These are phyloP conservation scores for Flabesymbios commensalis DNA, from an alignment of 2,888 invertebrate genomes.

Conservation along the genomic window DNA sequence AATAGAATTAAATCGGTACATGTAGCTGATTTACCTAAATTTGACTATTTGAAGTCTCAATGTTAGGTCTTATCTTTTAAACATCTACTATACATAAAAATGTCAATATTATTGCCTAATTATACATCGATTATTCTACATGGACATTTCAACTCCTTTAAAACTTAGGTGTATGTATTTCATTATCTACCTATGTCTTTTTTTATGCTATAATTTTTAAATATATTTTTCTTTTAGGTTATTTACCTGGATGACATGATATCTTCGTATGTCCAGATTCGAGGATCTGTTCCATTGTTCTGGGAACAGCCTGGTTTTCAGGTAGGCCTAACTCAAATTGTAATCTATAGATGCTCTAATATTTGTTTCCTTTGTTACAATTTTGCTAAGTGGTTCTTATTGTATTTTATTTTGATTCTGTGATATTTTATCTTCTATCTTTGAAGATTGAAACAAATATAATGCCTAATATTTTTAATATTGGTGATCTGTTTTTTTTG, in stretches of 20 bases:
- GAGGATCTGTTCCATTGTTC: constrained; percentile 96
- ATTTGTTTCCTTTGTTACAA: not conserved
- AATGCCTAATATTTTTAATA: not conserved
- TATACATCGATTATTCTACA: too few species aligned
- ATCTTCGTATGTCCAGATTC: constrained; percentile 71
- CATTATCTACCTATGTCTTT: not conserved
- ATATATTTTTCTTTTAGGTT: constrained; percentile 67
- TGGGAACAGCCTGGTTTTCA: constrained; percentile 98
- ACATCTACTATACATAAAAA: too few species aligned
- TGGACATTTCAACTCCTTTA: too few species aligned
- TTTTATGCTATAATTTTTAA: not conserved
- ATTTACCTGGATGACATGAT: constrained; percentile 78
- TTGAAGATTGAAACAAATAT: not conserved
- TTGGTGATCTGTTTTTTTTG: not conserved
- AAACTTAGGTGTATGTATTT: too few species aligned
- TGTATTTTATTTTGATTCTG: not conserved
- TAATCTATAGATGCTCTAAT: not conserved
- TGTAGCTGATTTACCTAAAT: too few species aligned
- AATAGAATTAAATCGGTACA: too few species aligned
- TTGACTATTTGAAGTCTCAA: too few species aligned
- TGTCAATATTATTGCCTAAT: too few species aligned
- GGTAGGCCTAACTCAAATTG: constrained; percentile 66
- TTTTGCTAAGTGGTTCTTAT: not conserved
- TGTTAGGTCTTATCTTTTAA: too few species aligned
- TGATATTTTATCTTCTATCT: not conserved